A percentile compares a stretch with the other conserved stretches of the same genome.
Conservation (phyloP, 1,140 invertebrate genomes). For the Cheumatopsyche charites region DNA sequence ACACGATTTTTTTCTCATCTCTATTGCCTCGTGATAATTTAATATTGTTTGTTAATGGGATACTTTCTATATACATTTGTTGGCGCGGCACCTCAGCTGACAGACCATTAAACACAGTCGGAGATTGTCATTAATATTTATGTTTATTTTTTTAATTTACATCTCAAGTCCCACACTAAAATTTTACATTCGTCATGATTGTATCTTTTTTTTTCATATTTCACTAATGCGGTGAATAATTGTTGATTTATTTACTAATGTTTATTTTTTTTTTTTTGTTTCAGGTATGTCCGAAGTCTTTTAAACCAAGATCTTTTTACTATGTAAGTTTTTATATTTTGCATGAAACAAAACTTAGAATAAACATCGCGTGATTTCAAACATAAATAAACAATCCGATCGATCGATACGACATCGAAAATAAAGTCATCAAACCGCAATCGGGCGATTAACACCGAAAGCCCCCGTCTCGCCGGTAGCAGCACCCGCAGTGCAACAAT, state of each 20-base stretch:
- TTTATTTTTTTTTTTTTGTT: not conserved
- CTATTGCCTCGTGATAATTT: constrained; percentile 37
- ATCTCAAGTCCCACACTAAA: constrained; percentile 14
- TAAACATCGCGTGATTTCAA: not conserved
- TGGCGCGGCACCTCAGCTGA: constrained; percentile 22
- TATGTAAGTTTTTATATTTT: not conserved
- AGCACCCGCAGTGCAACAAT: too few relatives aligned
- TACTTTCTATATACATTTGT: constrained; percentile 38
- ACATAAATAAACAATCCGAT: not conserved
- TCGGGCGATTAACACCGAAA: not conserved
- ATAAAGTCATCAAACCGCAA: not conserved
- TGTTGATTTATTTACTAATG: not conserved
- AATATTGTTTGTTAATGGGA: constrained; percentile 39
- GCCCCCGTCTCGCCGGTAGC: not conserved
- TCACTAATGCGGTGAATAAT: not conserved
- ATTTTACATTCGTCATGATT: constrained; percentile 7
- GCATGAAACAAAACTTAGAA: not conserved
- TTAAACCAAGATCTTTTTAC: constrained; percentile 2
- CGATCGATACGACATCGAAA: too few relatives aligned
- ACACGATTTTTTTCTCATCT: constrained; percentile 1
- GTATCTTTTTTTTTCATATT: not conserved
- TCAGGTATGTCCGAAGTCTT: constrained; percentile 9
- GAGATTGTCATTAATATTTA: constrained; percentile 28
- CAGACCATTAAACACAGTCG: constrained; percentile 21
- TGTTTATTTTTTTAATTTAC: constrained; percentile 23